Base-by-base conservation (phyloP, 1,140 invertebrate species). In the Microplitis mediator region DNA sequence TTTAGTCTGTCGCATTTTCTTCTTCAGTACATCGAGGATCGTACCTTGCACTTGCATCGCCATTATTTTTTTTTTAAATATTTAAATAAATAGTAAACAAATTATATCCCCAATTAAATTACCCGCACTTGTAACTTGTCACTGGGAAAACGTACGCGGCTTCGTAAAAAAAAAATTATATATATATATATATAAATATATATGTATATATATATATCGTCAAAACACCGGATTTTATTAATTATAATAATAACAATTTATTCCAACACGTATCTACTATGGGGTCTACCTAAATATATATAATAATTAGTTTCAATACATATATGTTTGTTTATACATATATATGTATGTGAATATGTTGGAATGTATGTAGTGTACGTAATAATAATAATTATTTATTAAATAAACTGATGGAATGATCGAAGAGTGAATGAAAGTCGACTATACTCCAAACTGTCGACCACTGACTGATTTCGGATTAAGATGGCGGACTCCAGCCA, bases 1-100 rank as follows among this genome's bases (percentile, higher is more conserved):
- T 89, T 98, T 98, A 74, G 97, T 95, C 86, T 97, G 95, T 79
- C 95, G 92, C 97, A 99, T 99, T 92, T 99, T 99, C 91, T 98
- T 98, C 91, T 99, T 99, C 77, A 99, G 91, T 79, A 97, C 95
- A 89, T 98, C 96, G 82, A 98, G 90, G 76, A 98, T 91, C 79
- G 93, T 93, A 81, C 94, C 94, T 88, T 94, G 93, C 88, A 94
- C 91, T 89, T 93, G 94, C 80, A 93, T 91, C 89, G 93, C 93
- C 94, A 95, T 95, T 88, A 91, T 84, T 31, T 51, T 32, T 39
- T 63, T 36, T 56, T 14, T 32, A 34, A 23, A 23, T 23, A 23
- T 23, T 23, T 45, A 45, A 45, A 9, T 45, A 9, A 45, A 45
- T 6, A 45, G 11, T 45, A 45, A 45, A 9, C 5, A 45, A 45